Evolutionary conservation across 2,113 vertebrate genomes (phyloP).

Genomic region (Thalassarche chlororhynchos): DNA sequence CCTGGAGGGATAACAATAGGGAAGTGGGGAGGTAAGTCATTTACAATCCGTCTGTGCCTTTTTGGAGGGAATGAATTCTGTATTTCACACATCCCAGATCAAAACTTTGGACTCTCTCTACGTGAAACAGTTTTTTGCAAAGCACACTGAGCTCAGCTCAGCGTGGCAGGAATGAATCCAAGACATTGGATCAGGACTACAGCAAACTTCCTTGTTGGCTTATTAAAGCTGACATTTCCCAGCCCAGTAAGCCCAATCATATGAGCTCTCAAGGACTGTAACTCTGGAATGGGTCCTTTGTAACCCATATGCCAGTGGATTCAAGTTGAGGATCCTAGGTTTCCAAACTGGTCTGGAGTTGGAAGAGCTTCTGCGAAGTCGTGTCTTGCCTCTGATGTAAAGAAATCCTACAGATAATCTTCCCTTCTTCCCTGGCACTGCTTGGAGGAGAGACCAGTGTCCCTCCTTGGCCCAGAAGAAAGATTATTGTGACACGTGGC

Average conservation of each 20-base stretch:
- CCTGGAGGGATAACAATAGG: not conserved
- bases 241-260: rapidly evolving
- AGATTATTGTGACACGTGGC: not conserved
- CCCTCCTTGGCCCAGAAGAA: not conserved
- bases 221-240: not conserved
- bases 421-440: not conserved
- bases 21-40: not conserved
- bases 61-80: not conserved
- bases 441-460: not conserved
- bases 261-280: not conserved
- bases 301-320: not conserved
- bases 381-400: not conserved
- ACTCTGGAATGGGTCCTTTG: not conserved
- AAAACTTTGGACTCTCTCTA: not conserved
- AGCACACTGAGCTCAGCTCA: not conserved
- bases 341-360: not conserved
- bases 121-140: not conserved
- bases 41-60: not conserved
- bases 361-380: not conserved
- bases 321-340: not conserved
- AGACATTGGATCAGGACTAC: not conserved
- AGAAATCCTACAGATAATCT: not conserved
- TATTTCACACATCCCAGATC: not conserved
- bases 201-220: not conserved
- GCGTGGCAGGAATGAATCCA: not conserved